A percentile compares a stretch with the other conserved stretches of the same genome.
Conservation (phyloP, 2,113 vertebrate genomes). For the Cisticola juncidis region DNA sequence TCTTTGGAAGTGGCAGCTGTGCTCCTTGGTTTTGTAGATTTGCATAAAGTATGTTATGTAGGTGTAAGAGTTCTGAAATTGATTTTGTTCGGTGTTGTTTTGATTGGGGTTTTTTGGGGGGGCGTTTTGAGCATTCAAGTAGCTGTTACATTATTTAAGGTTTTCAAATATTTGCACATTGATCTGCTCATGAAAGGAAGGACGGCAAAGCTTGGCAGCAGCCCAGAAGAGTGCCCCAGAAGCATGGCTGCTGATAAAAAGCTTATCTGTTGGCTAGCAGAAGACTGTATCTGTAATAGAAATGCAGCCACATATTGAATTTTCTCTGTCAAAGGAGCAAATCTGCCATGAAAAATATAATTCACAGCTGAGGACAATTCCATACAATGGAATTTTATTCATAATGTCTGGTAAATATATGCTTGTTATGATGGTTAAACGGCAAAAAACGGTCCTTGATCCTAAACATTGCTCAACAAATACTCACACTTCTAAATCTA, state of each 20-base stretch:
- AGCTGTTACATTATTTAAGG: conserved; percentile 5
- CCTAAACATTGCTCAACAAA: not conserved
- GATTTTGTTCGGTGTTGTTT: not conserved
- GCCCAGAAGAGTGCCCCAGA: conserved; percentile 14
- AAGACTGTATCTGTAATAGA: conserved; percentile 23
- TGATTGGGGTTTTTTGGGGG: not conserved
- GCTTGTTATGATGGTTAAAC: not conserved
- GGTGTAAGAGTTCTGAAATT: not conserved
- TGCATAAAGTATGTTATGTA: not conserved
- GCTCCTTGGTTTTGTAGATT: not conserved
- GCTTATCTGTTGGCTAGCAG: conserved; percentile 52
- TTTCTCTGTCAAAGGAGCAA: conserved; percentile 16
- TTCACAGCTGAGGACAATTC: not conserved
- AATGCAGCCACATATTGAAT: conserved; percentile 15
- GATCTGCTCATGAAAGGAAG: not conserved
- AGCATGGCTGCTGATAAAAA: conserved; percentile 39
- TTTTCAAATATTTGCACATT: conserved; percentile 39
- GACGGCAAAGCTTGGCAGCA: conserved; percentile 17
- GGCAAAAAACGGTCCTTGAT: not conserved
- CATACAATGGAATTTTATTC: not conserved
- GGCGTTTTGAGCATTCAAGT: not conserved
- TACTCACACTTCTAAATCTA: not conserved
- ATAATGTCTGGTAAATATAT: not conserved
- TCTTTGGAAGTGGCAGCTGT: not conserved
- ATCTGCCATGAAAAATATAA: conserved; percentile 11